Base-by-base conservation (phyloP, 2,888 invertebrate genomes). In the Lycaena phlaeas region DNA sequence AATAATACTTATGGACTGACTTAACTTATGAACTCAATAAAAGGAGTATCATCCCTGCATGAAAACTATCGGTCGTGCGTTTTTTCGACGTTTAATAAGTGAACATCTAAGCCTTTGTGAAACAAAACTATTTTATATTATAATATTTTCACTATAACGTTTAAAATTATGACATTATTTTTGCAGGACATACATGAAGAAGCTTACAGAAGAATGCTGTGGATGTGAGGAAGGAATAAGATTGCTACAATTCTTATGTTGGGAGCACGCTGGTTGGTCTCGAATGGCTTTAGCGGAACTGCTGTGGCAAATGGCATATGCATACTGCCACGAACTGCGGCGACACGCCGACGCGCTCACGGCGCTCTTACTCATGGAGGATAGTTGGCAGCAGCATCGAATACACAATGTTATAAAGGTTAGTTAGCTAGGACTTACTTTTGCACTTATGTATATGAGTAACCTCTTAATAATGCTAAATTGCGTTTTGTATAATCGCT, bases 221-320 rank as follows among this genome's bases (percentile, higher is more conserved):
- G 90, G 92, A 29, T 93, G 94, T 36, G 97, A 98, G 51, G 97
- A 98, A 52, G 94, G 95, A 2, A 88, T 95, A 30, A 92, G 95
- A 64, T 81, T 98, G 45, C 78, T 98, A 26, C 94, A 97, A 85
- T 98, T 94, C 77, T 91, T 96, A 70, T 95, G 95, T 63, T 98
- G 97, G 97, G 98, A 98, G 76, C 97, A 98, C 82, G 95, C 96
- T 14, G 92, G 92, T 53, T 95, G 97, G 79, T 97, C 97, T 18
- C 91, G 94, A 48, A 89, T 90, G 11, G 94, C 96, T 36, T 88
- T 98, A 26, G 91, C 93, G 30, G 97, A 98, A 81, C 81, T 98
- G 29, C 84, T 98, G 42, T 96, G 96, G 95, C 94, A 96, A 62
- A 88, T 89, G 69, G 91, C 92, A 26, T 94, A 92, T 71, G 95